These are phyloP conservation scores for Hippocampus barbouri DNA, from an alignment of 2,113 vertebrate genomes.

Conservation along the genomic window DNA sequence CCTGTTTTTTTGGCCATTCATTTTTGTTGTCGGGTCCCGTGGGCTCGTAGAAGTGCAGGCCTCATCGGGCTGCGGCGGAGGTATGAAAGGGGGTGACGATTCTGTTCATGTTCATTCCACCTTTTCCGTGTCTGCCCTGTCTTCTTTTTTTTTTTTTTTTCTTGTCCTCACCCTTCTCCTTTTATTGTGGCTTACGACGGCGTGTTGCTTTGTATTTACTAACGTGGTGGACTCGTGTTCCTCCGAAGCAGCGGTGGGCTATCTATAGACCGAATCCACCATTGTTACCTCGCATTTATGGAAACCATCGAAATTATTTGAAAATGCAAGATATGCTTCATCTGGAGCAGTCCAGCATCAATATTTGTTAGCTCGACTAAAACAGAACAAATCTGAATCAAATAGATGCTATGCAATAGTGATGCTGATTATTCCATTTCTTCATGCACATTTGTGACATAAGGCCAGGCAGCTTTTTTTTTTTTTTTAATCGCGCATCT, in stretches of 20 bases:
- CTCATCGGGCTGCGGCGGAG: constrained; percentile 61
- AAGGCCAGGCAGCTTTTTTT: no score
- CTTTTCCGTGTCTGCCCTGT: constrained; percentile 20
- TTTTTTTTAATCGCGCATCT: no score
- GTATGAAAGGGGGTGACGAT: constrained; percentile 61
- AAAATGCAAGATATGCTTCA: no score
- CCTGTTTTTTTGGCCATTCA: constrained; percentile 14
- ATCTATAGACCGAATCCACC: no score
- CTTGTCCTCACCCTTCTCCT: constrained; percentile 9
- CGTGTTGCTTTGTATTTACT: constrained; percentile 1
- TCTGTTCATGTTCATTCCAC: constrained; percentile 35
- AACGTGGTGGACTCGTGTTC: neutral
- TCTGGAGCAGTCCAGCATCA: no score
- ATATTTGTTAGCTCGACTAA: no score
- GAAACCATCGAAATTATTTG: no score
- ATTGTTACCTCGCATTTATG: neutral
- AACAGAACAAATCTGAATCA: neutral
- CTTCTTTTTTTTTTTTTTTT: constrained; percentile 15
- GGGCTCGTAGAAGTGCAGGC: constrained; percentile 60
- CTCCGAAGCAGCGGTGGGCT: neutral
- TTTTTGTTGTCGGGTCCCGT: constrained; percentile 32
- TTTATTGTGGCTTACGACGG: neutral
- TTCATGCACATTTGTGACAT: neutral
- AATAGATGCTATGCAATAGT: neutral
- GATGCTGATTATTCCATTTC: neutral